Conservation (phyloP, 2,113 vertebrate species). For the Silurus asotus region DNA sequence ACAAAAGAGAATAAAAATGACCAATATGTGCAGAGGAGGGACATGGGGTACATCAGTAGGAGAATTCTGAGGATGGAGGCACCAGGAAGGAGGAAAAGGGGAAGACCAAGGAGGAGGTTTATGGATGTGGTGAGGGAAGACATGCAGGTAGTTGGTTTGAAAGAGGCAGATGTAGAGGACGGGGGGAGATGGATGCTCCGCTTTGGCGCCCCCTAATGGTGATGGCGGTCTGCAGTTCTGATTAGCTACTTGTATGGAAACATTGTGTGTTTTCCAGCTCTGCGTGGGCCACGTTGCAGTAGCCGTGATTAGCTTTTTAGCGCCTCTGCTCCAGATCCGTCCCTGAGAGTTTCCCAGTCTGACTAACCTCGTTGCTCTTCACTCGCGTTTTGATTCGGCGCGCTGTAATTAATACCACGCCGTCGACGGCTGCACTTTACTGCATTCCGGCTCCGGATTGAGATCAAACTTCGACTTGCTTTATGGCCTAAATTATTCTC, state of each 20-base stretch:
- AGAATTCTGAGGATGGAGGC: too few species aligned
- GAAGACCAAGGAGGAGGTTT: too few species aligned
- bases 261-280: background rate
- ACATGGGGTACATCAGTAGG: background rate
- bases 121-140: too few species aligned
- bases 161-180: too few species aligned
- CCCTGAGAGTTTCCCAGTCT: slow-evolving; percentile 10
- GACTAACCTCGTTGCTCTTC: slow-evolving; percentile 26
- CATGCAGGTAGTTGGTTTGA: too few species aligned
- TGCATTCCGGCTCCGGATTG: background rate
- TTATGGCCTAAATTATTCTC: background rate
- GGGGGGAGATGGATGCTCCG: too few species aligned
- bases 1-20: too few species aligned
- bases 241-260: background rate
- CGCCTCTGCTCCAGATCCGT: background rate
- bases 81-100: too few species aligned
- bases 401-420: slow-evolving; percentile 35
- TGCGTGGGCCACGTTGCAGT: slow-evolving; percentile 18
- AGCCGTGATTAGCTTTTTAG: slow-evolving; percentile 14
- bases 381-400: slow-evolving; percentile 12
- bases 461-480: background rate
- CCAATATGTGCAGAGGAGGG: background rate
- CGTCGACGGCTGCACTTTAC: slow-evolving; percentile 18
- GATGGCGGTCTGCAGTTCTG: background rate
- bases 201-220: too few species aligned